phyloP scores from a whole-genome alignment of 2,113 vertebrate species.

The Lasiurus cinereus region DNA sequence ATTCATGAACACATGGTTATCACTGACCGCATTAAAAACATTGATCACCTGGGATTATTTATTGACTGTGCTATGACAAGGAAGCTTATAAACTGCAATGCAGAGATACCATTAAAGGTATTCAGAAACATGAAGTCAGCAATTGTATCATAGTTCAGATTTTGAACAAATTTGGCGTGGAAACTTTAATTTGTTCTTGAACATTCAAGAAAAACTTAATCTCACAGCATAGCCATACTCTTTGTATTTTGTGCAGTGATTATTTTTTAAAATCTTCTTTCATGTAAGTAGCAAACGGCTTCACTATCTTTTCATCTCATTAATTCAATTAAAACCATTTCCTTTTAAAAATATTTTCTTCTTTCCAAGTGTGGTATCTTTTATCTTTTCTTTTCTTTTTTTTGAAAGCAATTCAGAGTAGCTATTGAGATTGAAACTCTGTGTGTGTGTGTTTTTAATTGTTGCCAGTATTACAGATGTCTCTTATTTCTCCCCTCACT shows the following conservation, averaged over 20 bases:
- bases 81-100: slow-evolving; percentile 95
- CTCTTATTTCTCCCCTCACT: too few relatives aligned
- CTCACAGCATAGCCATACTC: slow-evolving; percentile 83
- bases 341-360: slow-evolving; percentile 80
- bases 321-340: slow-evolving; percentile 85
- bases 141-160: slow-evolving; percentile 94
- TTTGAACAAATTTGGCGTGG: slow-evolving; percentile 94
- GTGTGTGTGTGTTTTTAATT: too few relatives aligned
- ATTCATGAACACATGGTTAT: slow-evolving; percentile 98
- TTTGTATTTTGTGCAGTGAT: slow-evolving; percentile 91
- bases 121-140: slow-evolving; percentile 94
- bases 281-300: slow-evolving; percentile 88
- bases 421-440: too few relatives aligned
- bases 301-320: slow-evolving; percentile 86
- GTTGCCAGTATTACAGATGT: too few relatives aligned
- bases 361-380: slow-evolving; percentile 86
- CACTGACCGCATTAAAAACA: slow-evolving; percentile 94
- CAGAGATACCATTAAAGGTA: slow-evolving; percentile 92
- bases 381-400: too few relatives aligned
- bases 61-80: slow-evolving; percentile 94
- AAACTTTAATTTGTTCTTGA: slow-evolving; percentile 94
- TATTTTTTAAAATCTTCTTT: slow-evolving; percentile 88
- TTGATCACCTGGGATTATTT: slow-evolving; percentile 95
- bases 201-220: slow-evolving; percentile 82
- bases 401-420: too few relatives aligned